Evolutionary conservation across 2,888 invertebrate genomes (phyloP).

Genomic region (Strigamia crassipes): DNA sequence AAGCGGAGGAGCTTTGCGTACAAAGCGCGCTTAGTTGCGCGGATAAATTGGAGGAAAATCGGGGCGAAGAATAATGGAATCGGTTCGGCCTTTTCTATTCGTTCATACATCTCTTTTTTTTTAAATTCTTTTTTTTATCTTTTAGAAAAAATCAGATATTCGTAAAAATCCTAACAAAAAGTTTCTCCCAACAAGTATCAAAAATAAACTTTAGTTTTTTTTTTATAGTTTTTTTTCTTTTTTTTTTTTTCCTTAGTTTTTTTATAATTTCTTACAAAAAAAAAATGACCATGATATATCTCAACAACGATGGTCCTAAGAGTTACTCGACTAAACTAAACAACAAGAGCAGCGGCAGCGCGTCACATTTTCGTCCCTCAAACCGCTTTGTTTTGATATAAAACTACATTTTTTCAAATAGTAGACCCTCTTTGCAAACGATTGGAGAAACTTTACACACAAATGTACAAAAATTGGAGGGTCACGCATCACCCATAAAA

Average conservation of each 20-base stretch:
- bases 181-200: conserved; percentile 67
- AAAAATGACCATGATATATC: conserved; percentile 58
- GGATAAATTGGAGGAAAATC: neutral
- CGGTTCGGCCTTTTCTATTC: conserved; percentile 41
- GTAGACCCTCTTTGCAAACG: conserved; percentile 41
- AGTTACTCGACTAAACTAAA: conserved; percentile 49
- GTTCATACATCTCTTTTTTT: conserved; percentile 44
- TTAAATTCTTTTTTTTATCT: conserved; percentile 45
- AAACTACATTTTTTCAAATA: conserved; percentile 37
- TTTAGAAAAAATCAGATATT: conserved; percentile 50
- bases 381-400: conserved; percentile 44
- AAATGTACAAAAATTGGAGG: conserved; percentile 47
- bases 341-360: conserved; percentile 48
- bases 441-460: conserved; percentile 47
- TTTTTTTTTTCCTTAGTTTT: no score
- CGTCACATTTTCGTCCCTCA: conserved; percentile 48
- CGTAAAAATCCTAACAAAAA: conserved; percentile 57
- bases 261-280: conserved; percentile 59
- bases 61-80: conserved; percentile 19
- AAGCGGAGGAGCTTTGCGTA: neutral
- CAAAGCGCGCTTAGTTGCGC: neutral
- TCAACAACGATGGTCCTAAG: conserved; percentile 56
- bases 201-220: conserved; percentile 66
- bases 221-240: conserved; percentile 50
- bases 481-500: conserved; percentile 36